Base-by-base conservation (phyloP, 2,797 vertebrate species). In the Anabas testudineus region DNA sequence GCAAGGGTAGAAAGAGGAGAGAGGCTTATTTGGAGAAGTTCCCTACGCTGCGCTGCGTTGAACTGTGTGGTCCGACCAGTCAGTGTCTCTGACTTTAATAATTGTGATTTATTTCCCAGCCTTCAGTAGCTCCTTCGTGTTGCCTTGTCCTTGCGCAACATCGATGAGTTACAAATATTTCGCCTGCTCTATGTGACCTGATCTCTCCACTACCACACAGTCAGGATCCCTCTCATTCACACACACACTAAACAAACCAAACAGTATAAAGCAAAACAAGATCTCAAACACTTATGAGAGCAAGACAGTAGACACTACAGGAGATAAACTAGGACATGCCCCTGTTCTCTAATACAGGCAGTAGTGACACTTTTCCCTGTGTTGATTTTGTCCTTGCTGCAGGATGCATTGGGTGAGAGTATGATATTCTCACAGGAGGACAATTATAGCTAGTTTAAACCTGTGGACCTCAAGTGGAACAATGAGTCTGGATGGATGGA, bases 71-170 rank as follows among this genome's bases (percentile, higher is more conserved):
- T 69, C 84, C 75, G 80, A 78, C 65, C 81, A 88, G 88, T 81
- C 87, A 81, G 76, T 85, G 80, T 92, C 88, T 90, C 74, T 63
- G 81, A 85, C 84, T 81, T 87, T 87, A 90, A 82, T 93, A 90
- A 93, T 92, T 91, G 88, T 92, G 91, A 94, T 94, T 93, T 93
- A 93, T 94, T 81, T 71, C 82, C 73, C 54, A 75, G 89, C 83
- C 88, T 88, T 90, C 82, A 46, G 73, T 75, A 63, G 73, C 67
- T 36, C 54, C 78, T 85, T 81, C 74, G 74, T 85, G 88, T 82
- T 80, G 82, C 80, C n/a, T 80, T 84, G 86, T 86, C 86, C 84
- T 82, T 84, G 86, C 49, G 59, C 76, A 65, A 71, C 78, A 72
- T 63, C 62, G 53, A 90, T 69, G 56, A 88, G 80, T 92, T 86